These are phyloP conservation scores for Apodemia mormo DNA, from an alignment of 2,888 invertebrate genomes.

Conservation along the genomic window DNA sequence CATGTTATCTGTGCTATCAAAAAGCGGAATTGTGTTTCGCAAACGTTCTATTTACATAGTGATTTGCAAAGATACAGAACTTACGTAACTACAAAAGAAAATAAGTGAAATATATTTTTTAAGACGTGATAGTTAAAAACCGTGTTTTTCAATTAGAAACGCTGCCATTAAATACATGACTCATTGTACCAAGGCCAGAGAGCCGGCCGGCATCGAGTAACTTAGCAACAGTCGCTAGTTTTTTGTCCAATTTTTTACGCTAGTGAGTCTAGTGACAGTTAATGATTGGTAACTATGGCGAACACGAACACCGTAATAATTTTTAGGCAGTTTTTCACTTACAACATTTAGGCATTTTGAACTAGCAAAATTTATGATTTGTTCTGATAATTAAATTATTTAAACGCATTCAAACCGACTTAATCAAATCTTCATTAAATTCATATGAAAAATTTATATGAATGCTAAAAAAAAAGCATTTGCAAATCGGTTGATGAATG, in stretches of 20 bases:
- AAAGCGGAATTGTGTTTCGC: conserved; percentile 15
- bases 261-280: conserved; percentile 11
- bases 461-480: no score
- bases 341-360: not conserved
- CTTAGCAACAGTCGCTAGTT: conserved; percentile 46
- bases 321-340: conserved; percentile 5
- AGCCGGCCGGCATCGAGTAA: conserved; percentile 70
- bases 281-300: conserved; percentile 29
- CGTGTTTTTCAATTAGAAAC: conserved; percentile 51
- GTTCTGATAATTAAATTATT: no score
- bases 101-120: conserved; percentile 17
- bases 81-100: conserved; percentile 11
- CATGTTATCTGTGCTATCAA: conserved; percentile 11
- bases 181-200: conserved; percentile 57
- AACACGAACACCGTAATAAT: conserved; percentile 21
- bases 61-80: conserved; percentile 8
- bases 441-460: no score
- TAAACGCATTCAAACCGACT: no score
- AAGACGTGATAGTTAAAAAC: conserved; percentile 30
- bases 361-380: not conserved
- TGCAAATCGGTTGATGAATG: no score
- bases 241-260: conserved; percentile 25
- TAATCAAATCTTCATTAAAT: no score
- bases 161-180: conserved; percentile 44
- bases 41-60: conserved; percentile 8